Evolutionary conservation across 2,113 vertebrate species (phyloP), one percentile per base, ranked within the genome.

Genomic region (Neotragus pygmaeus): DNA sequence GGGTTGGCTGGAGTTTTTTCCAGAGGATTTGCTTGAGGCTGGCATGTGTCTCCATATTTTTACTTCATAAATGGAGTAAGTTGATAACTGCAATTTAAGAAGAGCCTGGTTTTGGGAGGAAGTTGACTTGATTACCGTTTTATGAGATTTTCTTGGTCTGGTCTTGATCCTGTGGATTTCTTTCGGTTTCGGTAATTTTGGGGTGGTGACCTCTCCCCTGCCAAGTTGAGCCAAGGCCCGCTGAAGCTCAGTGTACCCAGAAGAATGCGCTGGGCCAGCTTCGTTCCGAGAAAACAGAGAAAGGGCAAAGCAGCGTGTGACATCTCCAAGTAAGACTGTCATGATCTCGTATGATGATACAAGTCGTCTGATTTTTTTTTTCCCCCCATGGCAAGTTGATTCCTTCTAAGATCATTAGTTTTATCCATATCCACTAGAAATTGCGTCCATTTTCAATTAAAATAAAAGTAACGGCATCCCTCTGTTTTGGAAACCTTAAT

Each of bases 371-470:
- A 53, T 95, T 97, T 88, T 90, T 97, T 94, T 1, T 23, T 23
- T 12, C 0, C 1, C 1, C 13, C 25, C 28, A 84, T 66, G 3
- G 97, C 98, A 97, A 97, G 88, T 95, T 86, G 91, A 57, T 95
- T 98, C 77, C 97, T 97, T 98, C 85, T 96, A 88, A 98, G 96
- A 81, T 98, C 97, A 98, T 97, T 98, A 94, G 97, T 98, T 97
- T 98, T 95, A 88, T 97, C 87, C 86, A 90, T 91, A 97, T 96
- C 88, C 92, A 97, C 82, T 97, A 96, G 98, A 98, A 98, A 98
- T 96, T 93, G 81, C 95, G 95, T 98, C 98, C 92, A 95, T 98
- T 98, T 98, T 95, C 98, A 98, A 98, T 98, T 93, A 98, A 98
- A 98, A 96, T 96, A 98, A 80, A 97, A 97, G 97, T 97, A 96